Conservation (phyloP, 2,113 vertebrate genomes). For the Elaphurus davidianus region DNA sequence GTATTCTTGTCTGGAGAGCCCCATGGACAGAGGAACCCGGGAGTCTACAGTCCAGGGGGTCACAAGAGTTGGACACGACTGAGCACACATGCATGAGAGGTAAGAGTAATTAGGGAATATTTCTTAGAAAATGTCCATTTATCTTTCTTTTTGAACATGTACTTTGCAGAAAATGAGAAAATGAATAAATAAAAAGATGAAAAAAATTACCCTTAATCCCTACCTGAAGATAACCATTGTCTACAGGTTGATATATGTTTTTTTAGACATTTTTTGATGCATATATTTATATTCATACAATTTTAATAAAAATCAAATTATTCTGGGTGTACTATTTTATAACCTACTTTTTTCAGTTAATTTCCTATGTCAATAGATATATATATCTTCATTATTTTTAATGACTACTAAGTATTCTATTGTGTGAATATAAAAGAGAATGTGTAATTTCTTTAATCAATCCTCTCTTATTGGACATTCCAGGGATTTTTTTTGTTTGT, state of each 20-base stretch:
- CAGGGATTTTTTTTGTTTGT: background rate
- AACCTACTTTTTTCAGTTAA: slow-evolving; percentile 67
- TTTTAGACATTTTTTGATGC: slow-evolving; percentile 45
- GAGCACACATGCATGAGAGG: background rate
- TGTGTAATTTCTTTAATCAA: background rate
- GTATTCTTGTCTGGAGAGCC: background rate
- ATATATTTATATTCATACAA: slow-evolving; percentile 68
- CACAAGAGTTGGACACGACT: background rate
- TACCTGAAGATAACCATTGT: slow-evolving; percentile 30
- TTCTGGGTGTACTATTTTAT: slow-evolving; percentile 69
- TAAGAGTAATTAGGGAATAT: background rate
- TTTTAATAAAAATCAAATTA: slow-evolving; percentile 75
- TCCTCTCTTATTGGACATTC: background rate
- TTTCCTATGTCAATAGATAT: slow-evolving; percentile 62
- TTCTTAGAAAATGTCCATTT: background rate
- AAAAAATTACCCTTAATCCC: slow-evolving; percentile 14
- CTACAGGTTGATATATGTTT: slow-evolving; percentile 63
- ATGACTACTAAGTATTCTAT: slow-evolving; percentile 43
- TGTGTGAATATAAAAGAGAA: background rate
- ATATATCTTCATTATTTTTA: slow-evolving; percentile 68
- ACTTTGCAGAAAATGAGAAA: slow-evolving; percentile 48
- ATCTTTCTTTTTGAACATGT: slow-evolving; percentile 23
- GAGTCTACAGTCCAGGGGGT: background rate
- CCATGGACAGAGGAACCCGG: background rate
- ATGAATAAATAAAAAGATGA: slow-evolving; percentile 7